Evolutionary conservation across 2,888 invertebrate species (phyloP), one percentile per base, ranked within the genome.

Genomic region (Stictocephala bisonia): DNA sequence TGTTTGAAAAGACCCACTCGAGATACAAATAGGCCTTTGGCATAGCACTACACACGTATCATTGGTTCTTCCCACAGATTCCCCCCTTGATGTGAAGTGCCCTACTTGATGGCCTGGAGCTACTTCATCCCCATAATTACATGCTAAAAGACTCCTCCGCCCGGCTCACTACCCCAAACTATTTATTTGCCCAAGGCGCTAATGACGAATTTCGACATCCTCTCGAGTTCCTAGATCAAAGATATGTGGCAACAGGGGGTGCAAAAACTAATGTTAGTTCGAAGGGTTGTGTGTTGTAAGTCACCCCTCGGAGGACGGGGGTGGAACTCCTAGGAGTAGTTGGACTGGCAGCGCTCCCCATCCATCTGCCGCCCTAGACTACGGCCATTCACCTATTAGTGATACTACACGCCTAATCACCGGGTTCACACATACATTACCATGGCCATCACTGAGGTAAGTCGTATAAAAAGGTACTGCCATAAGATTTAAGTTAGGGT

Each of bases 161-260:
- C n/a, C n/a, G n/a, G 24, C 51, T 51, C 51, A 58, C 60, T 31
- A 35, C 60, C 60, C 60, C 40, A 31, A 60, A 60, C 60, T 60
- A 60, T 60, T n/a, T n/a, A n/a, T n/a, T 60, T 60, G 60, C 60
- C 60, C 40, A 60, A 60, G 60, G 60, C 60, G 60, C 40, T 60
- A 60, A 60, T 60, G 60, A 60, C 60, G 18, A 60, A 60, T 60
- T 60, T 60, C 60, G 60, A 31, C 27, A 60, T 29, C 60, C 40
- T 56, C 27, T 56, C 56, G 27, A 29, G 29, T 6, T n/a, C 15
- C 27, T 60, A 60, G 60, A 60, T 60, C 60, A 9, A 22, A 15
- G 60, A 60, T 31, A 60, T 60, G 31, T 22, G 35, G 60, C 60
- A 60, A 60, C 31, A 27, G 40, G 60, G n/a, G 60, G 60, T 35